phyloP scores from a whole-genome alignment of 2,797 vertebrate species.

The Leptoclinus maculatus region DNA sequence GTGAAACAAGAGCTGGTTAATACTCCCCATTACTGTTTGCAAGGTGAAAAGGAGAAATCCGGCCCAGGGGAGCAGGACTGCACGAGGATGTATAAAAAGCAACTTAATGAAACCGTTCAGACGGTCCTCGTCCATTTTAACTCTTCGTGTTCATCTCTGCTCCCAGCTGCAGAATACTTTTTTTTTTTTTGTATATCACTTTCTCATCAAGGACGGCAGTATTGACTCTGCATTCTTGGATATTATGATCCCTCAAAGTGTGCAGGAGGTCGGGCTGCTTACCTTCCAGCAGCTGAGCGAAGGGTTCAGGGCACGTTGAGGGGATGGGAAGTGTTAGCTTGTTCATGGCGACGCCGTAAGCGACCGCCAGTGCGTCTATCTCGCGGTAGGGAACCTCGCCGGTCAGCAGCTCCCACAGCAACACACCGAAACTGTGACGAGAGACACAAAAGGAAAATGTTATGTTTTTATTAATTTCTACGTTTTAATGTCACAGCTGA shows the following conservation, averaged over 20 bases:
- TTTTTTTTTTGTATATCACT: too few species aligned
- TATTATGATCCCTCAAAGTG: background rate
- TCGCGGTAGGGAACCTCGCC: slow-evolving; percentile 94
- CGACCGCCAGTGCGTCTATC: slow-evolving; percentile 92
- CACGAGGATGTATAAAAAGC: slow-evolving; percentile 25
- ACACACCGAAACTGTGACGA: slow-evolving; percentile 88
- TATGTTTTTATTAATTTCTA: background rate
- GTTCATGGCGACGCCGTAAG: slow-evolving; percentile 94
- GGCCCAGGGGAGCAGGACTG: slow-evolving; percentile 14
- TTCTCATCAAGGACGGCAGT: background rate
- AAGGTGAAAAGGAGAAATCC: slow-evolving; percentile 51
- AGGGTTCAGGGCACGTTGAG: slow-evolving; percentile 93
- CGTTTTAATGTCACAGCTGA: background rate
- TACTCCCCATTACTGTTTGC: slow-evolving; percentile 37
- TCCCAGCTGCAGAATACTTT: background rate
- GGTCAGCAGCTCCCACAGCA: slow-evolving; percentile 94
- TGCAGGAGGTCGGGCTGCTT: slow-evolving; percentile 41
- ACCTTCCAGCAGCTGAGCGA: slow-evolving; percentile 91
- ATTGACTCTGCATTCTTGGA: background rate
- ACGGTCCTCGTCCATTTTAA: slow-evolving; percentile 2
- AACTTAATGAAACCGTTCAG: slow-evolving; percentile 25
- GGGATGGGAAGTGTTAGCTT: slow-evolving; percentile 94
- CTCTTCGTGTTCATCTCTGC: background rate
- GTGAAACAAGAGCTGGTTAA: slow-evolving; percentile 48
- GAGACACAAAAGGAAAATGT: background rate